Base-by-base conservation (phyloP, 2,888 invertebrate species). In the Alsophila aescularia region DNA sequence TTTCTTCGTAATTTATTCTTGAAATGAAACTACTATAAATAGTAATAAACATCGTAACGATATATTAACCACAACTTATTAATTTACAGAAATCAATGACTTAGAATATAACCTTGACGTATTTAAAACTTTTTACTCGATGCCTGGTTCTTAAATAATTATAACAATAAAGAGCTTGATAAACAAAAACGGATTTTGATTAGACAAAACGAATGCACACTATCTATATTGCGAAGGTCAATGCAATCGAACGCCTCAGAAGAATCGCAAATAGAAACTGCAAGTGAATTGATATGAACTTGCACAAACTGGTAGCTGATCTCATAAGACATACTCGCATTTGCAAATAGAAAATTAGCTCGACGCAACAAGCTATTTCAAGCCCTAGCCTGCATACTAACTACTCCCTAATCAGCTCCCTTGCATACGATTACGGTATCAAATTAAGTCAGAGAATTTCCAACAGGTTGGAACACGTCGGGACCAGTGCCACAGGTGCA, bases 401-500 rank as follows among this genome's bases (percentile, higher is more conserved):
- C 44, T 39, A n/a, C 16, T 24, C 21, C 18, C 35, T 41, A 45
- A 41, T 51, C 41, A 45, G 44, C 44, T 15, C 41, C 41, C 36
- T 41, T 51, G 50, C 50, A 45, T 55, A 50, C 35, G 31, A 55
- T 55, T 56, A 56, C 41, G 24, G 41, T 56, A 56, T 51, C 50
- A 56, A 56, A 56, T 56, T 51, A 45, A 56, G 15, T 45, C 55
- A 31, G 43, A 54, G 49, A 48, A 54, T 53, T 43, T 31, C 54
- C 48, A 56, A 60, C 58, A 44, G 49, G 60, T 60, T 49, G 37
- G 21, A 43, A 55, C 64, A 52, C 37, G 61, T 59, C 21, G 34
- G 16, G 52, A 55, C 62, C 45, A 29, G 24, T n/a, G 42, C 48
- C 53, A 64, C 66, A 67, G 66, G 66, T 64, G 66, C 61, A 61